Evolutionary conservation across 30 jellyfish, hydroid and myxozoan species (phyloP), one percentile per base, ranked within the genome.

Genomic region (Nemopilema nomurai): DNA sequence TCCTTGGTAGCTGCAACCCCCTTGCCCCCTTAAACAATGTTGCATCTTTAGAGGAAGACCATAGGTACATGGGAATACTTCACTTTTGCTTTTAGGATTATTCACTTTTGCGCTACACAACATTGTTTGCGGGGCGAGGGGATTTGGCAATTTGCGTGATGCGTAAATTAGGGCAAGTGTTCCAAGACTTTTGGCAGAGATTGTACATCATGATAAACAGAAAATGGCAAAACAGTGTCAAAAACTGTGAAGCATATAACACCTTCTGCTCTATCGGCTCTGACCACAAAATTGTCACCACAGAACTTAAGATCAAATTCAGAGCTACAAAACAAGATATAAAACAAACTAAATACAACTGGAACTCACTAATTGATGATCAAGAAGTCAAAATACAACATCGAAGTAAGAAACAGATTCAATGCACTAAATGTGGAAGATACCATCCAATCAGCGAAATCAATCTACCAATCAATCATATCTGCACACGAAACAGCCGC

Each of bases 211-310:
- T 75, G 77, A 32, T 75, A 23, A 49, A 51, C 21, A 75, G 49
- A 32, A 75, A 75, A 29, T 32, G 86, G 31, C 81, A 75, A 32
- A 75, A 31, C 86, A 9, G 17, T 51, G 67, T 51, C 17, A 51
- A 51, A 51, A 51, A 51, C 20, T 51, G 67, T 51, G 67, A 20
- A 51, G 67, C 67, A 51, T 51, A 51, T 51, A 51, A 51, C 20
- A 75, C 90, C 28, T 80, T 80, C 90, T 62, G 16, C 21, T 3
- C 86, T 16, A 75, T 80, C n/a, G n/a, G 73, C 21, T 80, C 90
- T 9, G 85, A 80, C 31, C 90, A 80, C 29, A 20, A 85, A 51
- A 63, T 67, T 29, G 86, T 80, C 19, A 19, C 83, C 22, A 73
- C 86, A 16, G 51, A 80, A 49, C 9, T 80, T 30, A 64, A 49